Evolutionary conservation across 2,113 vertebrate genomes (phyloP).

Genomic region (Anolis sagrei): DNA sequence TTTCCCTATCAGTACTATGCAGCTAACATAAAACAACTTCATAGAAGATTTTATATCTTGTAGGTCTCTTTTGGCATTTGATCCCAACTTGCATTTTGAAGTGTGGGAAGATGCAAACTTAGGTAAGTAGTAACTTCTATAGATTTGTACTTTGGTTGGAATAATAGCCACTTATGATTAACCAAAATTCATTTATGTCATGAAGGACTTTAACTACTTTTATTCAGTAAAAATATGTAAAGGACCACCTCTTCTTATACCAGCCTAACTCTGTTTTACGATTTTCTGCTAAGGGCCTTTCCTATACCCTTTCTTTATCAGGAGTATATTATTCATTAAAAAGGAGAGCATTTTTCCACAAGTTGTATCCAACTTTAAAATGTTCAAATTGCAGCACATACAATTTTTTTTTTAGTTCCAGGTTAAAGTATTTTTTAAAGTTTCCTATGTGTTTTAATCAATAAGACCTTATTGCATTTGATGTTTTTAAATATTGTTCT

Average conservation of each 20-base stretch:
- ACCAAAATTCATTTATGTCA: not conserved
- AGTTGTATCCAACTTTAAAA: not conserved
- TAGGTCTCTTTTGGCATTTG: constrained; percentile 74
- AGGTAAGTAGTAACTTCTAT: constrained; percentile 70
- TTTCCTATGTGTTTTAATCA: not conserved
- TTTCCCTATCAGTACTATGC: not conserved
- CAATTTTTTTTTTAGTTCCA: not conserved
- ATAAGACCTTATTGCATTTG: not conserved
- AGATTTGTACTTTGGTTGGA: not conserved
- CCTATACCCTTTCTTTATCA: not conserved
- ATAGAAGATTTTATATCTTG: constrained; percentile 45
- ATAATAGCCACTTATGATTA: not conserved
- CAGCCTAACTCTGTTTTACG: not conserved
- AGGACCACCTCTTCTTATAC: not conserved
- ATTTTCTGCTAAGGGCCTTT: not conserved
- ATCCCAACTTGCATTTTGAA: constrained; percentile 73
- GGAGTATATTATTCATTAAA: not conserved
- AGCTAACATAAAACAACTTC: constrained; percentile 23
- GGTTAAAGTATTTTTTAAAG: not conserved
- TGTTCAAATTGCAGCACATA: not conserved
- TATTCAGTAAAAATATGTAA: not conserved
- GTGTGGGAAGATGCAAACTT: constrained; percentile 59
- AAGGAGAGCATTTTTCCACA: not conserved
- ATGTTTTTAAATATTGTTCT: not conserved
- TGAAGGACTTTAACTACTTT: not conserved